A percentile compares a stretch with the other conserved stretches of the same genome.
Evolutionary conservation across 2,888 invertebrate genomes (phyloP).

Genomic region (Drymonia ruficornis): DNA sequence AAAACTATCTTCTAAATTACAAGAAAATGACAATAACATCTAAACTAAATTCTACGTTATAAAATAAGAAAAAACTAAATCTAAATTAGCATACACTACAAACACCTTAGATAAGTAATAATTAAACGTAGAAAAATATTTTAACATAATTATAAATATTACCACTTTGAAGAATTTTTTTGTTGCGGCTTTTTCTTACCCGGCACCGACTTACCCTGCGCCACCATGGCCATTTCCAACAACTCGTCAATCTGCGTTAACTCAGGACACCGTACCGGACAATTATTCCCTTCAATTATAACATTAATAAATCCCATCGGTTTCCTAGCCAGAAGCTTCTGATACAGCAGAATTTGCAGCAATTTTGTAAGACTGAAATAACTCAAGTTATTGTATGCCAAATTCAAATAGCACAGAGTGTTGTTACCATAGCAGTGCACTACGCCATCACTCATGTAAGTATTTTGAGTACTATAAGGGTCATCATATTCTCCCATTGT

Average conservation of each 20-base stretch:
- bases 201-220: neutral
- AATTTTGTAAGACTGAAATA: slow-evolving; percentile 50
- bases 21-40: neutral
- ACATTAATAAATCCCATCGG: slow-evolving; percentile 59
- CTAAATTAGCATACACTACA: neutral
- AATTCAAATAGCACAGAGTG: slow-evolving; percentile 51
- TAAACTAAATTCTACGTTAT: neutral
- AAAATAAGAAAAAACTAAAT: neutral
- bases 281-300: slow-evolving; percentile 57
- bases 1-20: neutral
- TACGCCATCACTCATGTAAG: slow-evolving; percentile 29
- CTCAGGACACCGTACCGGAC: slow-evolving; percentile 55
- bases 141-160: neutral
- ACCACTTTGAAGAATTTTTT: neutral
- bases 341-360: slow-evolving; percentile 45
- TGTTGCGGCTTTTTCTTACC: neutral
- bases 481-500: slow-evolving; percentile 47
- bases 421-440: slow-evolving; percentile 58
- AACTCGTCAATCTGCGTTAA: slow-evolving; percentile 46
- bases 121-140: neutral
- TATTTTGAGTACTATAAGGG: slow-evolving; percentile 45
- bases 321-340: slow-evolving; percentile 43
- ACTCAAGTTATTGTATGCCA: slow-evolving; percentile 60
- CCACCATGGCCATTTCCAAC: slow-evolving; percentile 32
- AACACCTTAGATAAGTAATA: neutral